Evolutionary conservation across 2,113 vertebrate genomes (phyloP).

Genomic region (Percopsis transmontana): DNA sequence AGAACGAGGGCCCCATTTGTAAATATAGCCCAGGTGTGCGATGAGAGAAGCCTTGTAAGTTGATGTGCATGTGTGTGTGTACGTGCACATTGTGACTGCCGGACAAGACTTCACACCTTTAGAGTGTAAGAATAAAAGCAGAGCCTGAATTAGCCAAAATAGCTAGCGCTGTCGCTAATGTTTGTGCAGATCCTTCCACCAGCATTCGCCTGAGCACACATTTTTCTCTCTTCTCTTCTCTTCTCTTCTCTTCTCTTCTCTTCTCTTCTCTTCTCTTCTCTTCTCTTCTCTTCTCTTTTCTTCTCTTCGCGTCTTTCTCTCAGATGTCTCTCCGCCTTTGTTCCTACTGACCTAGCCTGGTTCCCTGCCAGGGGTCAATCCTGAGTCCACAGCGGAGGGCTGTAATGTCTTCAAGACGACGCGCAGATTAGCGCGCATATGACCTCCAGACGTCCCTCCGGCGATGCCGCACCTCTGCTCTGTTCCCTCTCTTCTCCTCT

Average conservation of each 20-base stretch:
- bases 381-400: conserved; percentile 17
- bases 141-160: too few relatives aligned
- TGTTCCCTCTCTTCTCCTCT: not conserved
- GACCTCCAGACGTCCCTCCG: conserved; percentile 21
- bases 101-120: not conserved
- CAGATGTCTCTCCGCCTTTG: conserved; percentile 27
- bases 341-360: conserved; percentile 1
- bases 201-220: conserved; percentile 6
- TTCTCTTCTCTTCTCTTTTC: conserved; percentile 4
- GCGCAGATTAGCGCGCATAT: conserved; percentile 25
- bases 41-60: conserved; percentile 14
- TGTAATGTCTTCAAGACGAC: conserved; percentile 30
- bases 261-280: conserved; percentile 7
- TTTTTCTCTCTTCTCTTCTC: not conserved
- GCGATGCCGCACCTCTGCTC: not conserved
- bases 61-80: conserved; percentile 4
- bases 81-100: not conserved
- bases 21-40: conserved; percentile 48
- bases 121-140: too few relatives aligned
- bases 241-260: conserved; percentile 16
- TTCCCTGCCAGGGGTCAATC: conserved; percentile 18
- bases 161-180: not conserved
- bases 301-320: conserved; percentile 23
- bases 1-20: conserved; percentile 39
- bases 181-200: not conserved